A percentile compares a stretch with the other conserved stretches of the same genome.
phyloP scores from a whole-genome alignment of 2,113 vertebrate genomes.

The Forbesichthys agassizii region DNA sequence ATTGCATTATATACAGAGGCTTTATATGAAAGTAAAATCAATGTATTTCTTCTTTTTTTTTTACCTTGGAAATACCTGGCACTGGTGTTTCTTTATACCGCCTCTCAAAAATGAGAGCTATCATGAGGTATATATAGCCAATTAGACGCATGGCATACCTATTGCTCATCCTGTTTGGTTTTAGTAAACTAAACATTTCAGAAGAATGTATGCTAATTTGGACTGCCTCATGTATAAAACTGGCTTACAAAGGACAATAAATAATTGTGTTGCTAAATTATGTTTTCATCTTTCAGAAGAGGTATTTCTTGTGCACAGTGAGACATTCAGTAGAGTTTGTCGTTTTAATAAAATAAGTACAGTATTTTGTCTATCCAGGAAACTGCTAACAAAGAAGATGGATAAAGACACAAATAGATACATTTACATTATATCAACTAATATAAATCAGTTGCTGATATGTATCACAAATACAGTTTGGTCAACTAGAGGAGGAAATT shows the following conservation, averaged over 20 bases:
- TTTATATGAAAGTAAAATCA: constrained; percentile 54
- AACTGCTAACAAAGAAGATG: background rate
- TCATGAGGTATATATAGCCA: background rate
- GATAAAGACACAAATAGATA: background rate
- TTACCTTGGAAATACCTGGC: constrained; percentile 29
- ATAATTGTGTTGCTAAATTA: background rate
- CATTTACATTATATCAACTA: background rate
- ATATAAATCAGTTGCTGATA: constrained; percentile 1
- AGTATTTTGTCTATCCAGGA: background rate
- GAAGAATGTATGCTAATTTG: background rate
- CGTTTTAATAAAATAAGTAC: background rate
- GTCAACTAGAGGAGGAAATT: background rate
- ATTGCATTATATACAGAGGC: constrained; percentile 57
- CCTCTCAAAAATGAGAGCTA: constrained; percentile 1
- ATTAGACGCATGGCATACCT: background rate
- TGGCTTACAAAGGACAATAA: background rate
- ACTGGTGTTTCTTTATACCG: constrained; percentile 18
- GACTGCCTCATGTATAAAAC: background rate
- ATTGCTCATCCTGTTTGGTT: background rate
- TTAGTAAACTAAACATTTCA: constrained; percentile 7
- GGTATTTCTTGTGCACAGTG: background rate
- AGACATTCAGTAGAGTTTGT: background rate
- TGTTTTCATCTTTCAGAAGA: too few relatives aligned
- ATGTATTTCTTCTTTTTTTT: constrained; percentile 23
- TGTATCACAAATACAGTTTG: background rate